Percentiles rank a stretch among this genome's conserved stretches.
These are phyloP conservation scores for Pogonophryne albipinna DNA, from an alignment of 2,797 vertebrate genomes.

Conservation along the genomic window DNA sequence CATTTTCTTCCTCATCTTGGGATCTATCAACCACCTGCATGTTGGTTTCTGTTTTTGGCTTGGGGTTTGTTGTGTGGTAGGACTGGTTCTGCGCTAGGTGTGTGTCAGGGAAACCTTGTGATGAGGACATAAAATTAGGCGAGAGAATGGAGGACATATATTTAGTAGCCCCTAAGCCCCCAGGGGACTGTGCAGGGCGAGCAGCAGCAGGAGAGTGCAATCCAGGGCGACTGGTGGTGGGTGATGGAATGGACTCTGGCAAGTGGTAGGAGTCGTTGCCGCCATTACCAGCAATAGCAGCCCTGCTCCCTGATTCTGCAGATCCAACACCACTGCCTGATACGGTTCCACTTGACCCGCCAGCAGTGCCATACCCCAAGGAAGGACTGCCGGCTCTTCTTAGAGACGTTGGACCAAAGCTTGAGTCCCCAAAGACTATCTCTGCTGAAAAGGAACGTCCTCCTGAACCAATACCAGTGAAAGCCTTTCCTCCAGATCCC, in stretches of 20 bases:
- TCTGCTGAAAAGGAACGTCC: conserved; percentile 83
- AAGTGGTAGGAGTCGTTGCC: conserved; percentile 80
- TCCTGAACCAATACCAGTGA: conserved; percentile 67
- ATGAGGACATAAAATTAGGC: conserved; percentile 88
- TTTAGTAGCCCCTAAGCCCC: conserved; percentile 83
- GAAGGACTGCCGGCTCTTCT: conserved; percentile 88
- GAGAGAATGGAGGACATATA: conserved; percentile 90
- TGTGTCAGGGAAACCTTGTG: conserved; percentile 81
- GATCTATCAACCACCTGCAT: conserved; percentile 79
- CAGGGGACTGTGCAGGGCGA: conserved; percentile 82
- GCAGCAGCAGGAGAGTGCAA: conserved; percentile 88
- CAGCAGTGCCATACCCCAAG: conserved; percentile 82
- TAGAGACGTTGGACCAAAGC: conserved; percentile 78
- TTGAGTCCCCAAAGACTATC: conserved; percentile 83
- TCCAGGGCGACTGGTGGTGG: conserved; percentile 85
- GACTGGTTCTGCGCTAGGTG: conserved; percentile 77
- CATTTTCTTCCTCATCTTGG: conserved; percentile 80
- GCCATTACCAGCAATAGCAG: conserved; percentile 64
- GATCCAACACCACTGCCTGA: conserved; percentile 70
- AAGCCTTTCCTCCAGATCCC: conserved; percentile 70
- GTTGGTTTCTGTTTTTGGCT: conserved; percentile 85
- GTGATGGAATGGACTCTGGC: conserved; percentile 89
- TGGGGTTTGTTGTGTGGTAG: conserved; percentile 80
- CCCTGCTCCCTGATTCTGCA: conserved; percentile 64
- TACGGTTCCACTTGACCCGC: conserved; percentile 69